These are phyloP conservation scores for Temnothorax nylanderi DNA, from an alignment of 1,140 invertebrate species.

Conservation along the genomic window DNA sequence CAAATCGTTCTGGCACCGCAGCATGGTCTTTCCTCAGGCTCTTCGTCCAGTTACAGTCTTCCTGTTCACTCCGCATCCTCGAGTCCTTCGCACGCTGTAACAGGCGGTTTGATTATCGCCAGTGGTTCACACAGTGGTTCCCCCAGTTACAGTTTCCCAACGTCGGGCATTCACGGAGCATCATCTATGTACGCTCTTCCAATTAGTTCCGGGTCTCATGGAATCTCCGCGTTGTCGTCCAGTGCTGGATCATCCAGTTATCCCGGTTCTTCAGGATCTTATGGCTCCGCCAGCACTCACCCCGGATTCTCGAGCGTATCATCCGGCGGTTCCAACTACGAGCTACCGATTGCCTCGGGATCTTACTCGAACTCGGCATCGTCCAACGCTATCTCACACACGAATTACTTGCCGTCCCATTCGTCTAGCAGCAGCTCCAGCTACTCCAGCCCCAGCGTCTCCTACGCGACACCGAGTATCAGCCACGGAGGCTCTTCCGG, in stretches of 20 bases:
- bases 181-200: conserved; percentile 45
- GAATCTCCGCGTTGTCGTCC: conserved; percentile 50
- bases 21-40: conserved; percentile 50
- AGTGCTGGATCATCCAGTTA: conserved; percentile 56
- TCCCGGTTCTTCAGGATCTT: conserved; percentile 61
- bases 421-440: conserved; percentile 52
- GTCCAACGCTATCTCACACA: conserved; percentile 59
- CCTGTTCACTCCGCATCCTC: conserved; percentile 57
- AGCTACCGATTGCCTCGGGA: conserved; percentile 73
- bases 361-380: conserved; percentile 68
- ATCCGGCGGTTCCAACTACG: conserved; percentile 77
- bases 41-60: conserved; percentile 64
- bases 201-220: conserved; percentile 59
- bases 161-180: conserved; percentile 26
- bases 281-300: conserved; percentile 63
- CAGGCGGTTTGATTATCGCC: conserved; percentile 76
- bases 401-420: conserved; percentile 75
- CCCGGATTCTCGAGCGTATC: conserved; percentile 73
- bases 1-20: conserved; percentile 65
- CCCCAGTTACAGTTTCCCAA: conserved; percentile 64
- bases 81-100: conserved; percentile 72
- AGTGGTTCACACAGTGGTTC: conserved; percentile 64
- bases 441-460: conserved; percentile 64
- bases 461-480: conserved; percentile 59
- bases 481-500: conserved; percentile 39